Conservation (phyloP, 2,888 invertebrate species). For the Hipparchia semele region DNA sequence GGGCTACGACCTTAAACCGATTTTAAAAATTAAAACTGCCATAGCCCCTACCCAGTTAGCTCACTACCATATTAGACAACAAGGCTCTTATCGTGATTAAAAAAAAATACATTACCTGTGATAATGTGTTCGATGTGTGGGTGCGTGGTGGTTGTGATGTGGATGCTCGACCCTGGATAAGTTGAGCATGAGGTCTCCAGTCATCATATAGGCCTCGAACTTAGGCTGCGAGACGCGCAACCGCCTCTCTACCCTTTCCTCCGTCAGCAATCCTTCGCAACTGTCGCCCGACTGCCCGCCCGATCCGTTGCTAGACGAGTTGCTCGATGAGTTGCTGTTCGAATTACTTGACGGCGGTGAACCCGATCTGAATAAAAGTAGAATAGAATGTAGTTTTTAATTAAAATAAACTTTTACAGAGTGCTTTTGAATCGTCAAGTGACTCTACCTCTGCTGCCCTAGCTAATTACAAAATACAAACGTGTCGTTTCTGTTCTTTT, state of each 20-base stretch:
- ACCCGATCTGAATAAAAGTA: constrained; percentile 54
- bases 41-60: too few relatives aligned
- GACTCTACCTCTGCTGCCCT: too few relatives aligned
- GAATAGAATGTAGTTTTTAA: neutral
- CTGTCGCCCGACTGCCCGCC: constrained; percentile 82
- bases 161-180: constrained; percentile 91
- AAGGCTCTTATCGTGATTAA: too few relatives aligned
- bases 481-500: too few relatives aligned
- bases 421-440: too few relatives aligned
- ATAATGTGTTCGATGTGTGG: constrained; percentile 75
- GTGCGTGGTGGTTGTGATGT: constrained; percentile 79
- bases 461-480: too few relatives aligned
- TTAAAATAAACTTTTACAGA: too few relatives aligned
- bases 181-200: constrained; percentile 97
- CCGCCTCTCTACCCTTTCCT: constrained; percentile 65
- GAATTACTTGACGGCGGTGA: constrained; percentile 76
- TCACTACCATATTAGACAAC: too few relatives aligned
- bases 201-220: constrained; percentile 98
- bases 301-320: constrained; percentile 75
- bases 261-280: constrained; percentile 68
- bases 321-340: constrained; percentile 70
- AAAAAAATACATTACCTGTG: constrained; percentile 58
- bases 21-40: too few relatives aligned
- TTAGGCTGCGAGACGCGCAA: constrained; percentile 78
- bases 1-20: too few relatives aligned